Evolutionary conservation across 64 coral and sea anemone species (phyloP).

Genomic region (Orbicella faveolata): DNA sequence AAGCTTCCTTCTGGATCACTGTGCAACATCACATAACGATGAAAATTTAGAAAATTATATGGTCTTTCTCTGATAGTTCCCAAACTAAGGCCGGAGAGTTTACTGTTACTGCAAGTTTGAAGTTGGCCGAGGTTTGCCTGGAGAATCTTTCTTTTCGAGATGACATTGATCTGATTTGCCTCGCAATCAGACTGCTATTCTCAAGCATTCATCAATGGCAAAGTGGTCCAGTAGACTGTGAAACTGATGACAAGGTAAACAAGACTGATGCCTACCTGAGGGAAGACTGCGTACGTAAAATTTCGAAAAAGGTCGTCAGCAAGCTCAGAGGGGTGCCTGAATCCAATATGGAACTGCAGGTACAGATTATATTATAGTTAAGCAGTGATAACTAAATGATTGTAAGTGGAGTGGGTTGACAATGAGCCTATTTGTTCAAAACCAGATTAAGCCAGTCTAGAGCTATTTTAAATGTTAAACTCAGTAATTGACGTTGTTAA

Average conservation of each 20-base stretch:
- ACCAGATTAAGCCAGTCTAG: too few species aligned
- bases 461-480: too few species aligned
- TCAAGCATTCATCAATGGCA: not conserved
- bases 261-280: not conserved
- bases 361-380: not conserved
- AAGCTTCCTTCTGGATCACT: too few species aligned
- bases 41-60: not conserved
- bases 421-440: too few species aligned
- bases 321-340: not conserved
- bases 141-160: not conserved
- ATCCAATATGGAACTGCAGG: not conserved
- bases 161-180: not conserved
- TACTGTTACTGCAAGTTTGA: not conserved
- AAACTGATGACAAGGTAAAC: not conserved
- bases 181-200: not conserved
- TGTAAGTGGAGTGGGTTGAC: too few species aligned
- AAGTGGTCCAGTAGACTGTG: not conserved
- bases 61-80: not conserved
- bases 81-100: not conserved
- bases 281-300: not conserved
- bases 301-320: not conserved
- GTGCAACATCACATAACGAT: too few species aligned
- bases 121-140: not conserved
- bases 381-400: too few species aligned
- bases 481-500: too few species aligned